phyloP scores from a whole-genome alignment of 2,888 invertebrate species.

The Euzetes globulus region DNA sequence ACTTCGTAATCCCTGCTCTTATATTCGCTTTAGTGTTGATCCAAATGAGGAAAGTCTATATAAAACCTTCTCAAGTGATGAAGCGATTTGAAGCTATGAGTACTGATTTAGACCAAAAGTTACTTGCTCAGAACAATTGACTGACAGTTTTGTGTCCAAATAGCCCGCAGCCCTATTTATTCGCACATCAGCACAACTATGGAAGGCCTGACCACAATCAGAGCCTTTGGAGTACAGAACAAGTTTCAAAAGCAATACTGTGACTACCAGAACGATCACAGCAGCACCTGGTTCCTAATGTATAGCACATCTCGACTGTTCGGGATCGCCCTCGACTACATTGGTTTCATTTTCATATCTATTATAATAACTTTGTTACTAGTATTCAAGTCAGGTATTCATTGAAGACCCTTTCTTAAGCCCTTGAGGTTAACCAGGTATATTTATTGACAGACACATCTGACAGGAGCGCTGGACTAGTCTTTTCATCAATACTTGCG shows the following conservation, averaged over 20 bases:
- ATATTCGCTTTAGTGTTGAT: not conserved
- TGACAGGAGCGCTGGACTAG: not conserved
- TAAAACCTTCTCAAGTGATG: constrained; percentile 65
- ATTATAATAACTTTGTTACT: not conserved
- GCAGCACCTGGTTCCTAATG: constrained; percentile 74
- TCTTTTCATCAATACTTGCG: not conserved
- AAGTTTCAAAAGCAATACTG: constrained; percentile 55
- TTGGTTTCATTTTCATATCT: not conserved
- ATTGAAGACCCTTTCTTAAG: too few species aligned
- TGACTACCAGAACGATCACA: constrained; percentile 60
- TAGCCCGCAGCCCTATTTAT: constrained; percentile 43
- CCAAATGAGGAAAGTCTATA: not conserved
- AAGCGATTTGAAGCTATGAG: constrained; percentile 77
- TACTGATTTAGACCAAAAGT: constrained; percentile 54
- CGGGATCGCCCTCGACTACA: not conserved
- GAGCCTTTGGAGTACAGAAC: constrained; percentile 63
- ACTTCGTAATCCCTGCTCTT: constrained; percentile 42
- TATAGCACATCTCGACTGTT: not conserved
- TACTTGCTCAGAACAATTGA: not conserved
- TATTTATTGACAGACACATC: not conserved
- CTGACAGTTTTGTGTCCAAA: too few species aligned
- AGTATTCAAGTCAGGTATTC: not conserved
- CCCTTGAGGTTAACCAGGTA: too few species aligned
- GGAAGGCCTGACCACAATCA: constrained; percentile 42
- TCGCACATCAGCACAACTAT: constrained; percentile 43